Percentiles rank a stretch among this genome's conserved stretches.
phyloP scores from a whole-genome alignment of 2,888 invertebrate species.

The Buathra laborator region DNA sequence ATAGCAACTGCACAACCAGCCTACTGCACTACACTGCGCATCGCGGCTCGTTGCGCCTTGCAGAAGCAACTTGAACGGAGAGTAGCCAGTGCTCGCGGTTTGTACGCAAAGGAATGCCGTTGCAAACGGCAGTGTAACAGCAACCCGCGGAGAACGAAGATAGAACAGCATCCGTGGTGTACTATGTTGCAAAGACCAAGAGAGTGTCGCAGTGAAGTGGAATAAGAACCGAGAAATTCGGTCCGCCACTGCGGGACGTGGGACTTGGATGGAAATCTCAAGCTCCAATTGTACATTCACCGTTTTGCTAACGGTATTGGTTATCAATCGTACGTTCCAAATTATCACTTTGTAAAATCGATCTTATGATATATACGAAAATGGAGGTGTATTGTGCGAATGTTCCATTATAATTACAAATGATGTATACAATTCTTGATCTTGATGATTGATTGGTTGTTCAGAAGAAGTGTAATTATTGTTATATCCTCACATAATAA shows the following conservation, averaged over 20 bases:
- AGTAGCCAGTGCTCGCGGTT: slow-evolving; percentile 55
- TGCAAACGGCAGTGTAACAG: slow-evolving; percentile 66
- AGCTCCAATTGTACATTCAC: not conserved
- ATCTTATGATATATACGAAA: not conserved
- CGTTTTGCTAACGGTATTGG: no score
- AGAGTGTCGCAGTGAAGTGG: slow-evolving; percentile 70
- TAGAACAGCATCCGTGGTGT: slow-evolving; percentile 51
- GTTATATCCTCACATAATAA: no score
- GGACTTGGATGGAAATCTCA: not conserved
- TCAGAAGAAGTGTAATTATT: no score
- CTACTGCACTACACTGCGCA: slow-evolving; percentile 40
- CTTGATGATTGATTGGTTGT: no score
- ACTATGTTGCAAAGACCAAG: slow-evolving; percentile 57
- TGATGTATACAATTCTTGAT: no score
- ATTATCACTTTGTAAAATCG: not conserved
- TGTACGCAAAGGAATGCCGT: slow-evolving; percentile 74
- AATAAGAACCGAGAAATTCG: slow-evolving; percentile 70
- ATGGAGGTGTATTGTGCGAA: not conserved
- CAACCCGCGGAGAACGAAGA: slow-evolving; percentile 46
- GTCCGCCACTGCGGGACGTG: slow-evolving; percentile 14
- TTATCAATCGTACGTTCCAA: not conserved
- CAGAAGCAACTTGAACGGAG: slow-evolving; percentile 57
- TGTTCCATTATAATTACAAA: not conserved
- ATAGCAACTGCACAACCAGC: slow-evolving; percentile 55
- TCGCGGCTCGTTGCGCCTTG: slow-evolving; percentile 53